Evolutionary conservation across 2,888 invertebrate species (phyloP).

Genomic region (Agrotis exclamationis): DNA sequence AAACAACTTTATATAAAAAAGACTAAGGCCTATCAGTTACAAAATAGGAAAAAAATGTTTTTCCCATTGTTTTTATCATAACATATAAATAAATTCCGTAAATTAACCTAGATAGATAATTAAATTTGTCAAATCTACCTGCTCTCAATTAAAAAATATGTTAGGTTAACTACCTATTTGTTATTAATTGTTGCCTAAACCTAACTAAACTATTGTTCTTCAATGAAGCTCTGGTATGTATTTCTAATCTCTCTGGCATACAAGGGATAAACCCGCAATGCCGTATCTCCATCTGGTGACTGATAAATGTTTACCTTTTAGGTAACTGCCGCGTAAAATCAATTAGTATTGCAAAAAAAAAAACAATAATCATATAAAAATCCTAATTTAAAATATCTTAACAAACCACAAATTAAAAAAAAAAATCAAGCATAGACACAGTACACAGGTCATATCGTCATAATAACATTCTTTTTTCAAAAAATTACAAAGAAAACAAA

Average conservation of each 20-base stretch:
- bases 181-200: background rate
- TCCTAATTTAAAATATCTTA: background rate
- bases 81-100: background rate
- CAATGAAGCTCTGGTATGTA: background rate
- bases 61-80: background rate
- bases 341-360: background rate
- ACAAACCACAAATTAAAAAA: background rate
- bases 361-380: background rate
- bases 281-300: no score
- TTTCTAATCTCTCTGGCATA: background rate
- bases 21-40: background rate
- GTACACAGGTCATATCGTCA: no score
- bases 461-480: background rate
- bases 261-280: background rate
- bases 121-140: conserved; percentile 9
- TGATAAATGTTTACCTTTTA: background rate
- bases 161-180: background rate
- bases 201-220: background rate
- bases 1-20: background rate
- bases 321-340: background rate
- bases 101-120: conserved; percentile 15
- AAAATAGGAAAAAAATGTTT: background rate
- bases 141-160: background rate
- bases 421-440: background rate
- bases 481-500: conserved; percentile 34